Base-by-base conservation (phyloP, 2,797 vertebrate species). In the Pipistrellus pygmaeus region DNA sequence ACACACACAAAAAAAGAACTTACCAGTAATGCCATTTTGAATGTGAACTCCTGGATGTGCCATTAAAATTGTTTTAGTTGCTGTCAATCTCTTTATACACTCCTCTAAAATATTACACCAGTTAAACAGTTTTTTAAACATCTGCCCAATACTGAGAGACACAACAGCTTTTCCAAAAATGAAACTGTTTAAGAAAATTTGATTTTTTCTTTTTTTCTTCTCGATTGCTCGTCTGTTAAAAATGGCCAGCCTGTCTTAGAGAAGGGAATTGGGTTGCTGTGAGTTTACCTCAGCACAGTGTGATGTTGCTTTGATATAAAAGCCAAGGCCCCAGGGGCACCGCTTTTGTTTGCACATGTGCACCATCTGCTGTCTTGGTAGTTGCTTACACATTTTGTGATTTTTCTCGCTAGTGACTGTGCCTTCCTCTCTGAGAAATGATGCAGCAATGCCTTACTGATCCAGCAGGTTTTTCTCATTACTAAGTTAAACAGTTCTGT, bases 401-500 rank as follows among this genome's bases (percentile, higher is more conserved):
- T 91, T 35, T 94, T 4, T 78, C 46, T 10, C 87, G 71, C 41
- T 90, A 57, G 81, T 35, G 48, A 69, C 84, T 25, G 12, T 97
- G 77, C 88, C 85, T 96, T 97, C 60, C 13, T 82, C 95, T 88
- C n/a, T 77, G 46, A 25, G 87, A 64, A 92, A 46, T 84, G 89
- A 30, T 25, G 66, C 82, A 91, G 62, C 41, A 35, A 60, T 94
- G 62, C 35, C 12, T 17, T 75, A 21, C 10, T 18, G 71, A 27
- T n/a, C 83, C 41, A 75, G 57, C 69, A 90, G 80, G 75, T 90
- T 44, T 82, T 83, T 44, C 6, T 7, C 14, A 73, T 55, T 87
- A n/a, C n/a, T n/a, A 20, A 96, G 88, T 87, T 96, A 92, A 92
- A 88, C 15, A 44, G 51, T 72, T 94, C 84, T 95, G 35, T 86